A percentile compares a stretch with the other conserved stretches of the same genome.
Evolutionary conservation across 2,888 invertebrate species (phyloP).

Genomic region (Caenorhabditis sp.): DNA sequence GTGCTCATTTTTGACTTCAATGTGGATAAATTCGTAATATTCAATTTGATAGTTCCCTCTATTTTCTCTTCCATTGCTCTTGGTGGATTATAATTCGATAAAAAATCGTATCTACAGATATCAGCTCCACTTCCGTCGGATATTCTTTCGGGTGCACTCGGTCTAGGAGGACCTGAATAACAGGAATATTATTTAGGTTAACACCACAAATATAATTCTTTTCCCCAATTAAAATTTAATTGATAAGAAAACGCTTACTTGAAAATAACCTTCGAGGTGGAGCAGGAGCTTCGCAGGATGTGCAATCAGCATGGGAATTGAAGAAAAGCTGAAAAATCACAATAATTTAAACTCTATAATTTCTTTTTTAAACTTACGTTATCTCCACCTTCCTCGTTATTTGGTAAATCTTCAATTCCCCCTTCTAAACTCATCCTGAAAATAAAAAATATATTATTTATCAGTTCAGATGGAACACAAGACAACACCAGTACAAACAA

Average conservation of each 20-base stretch:
- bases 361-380: background rate
- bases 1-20: constrained; percentile 57
- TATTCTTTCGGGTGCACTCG: background rate
- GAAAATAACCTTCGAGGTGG: background rate
- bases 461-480: background rate
- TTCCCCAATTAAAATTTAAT: too few species aligned
- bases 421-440: background rate
- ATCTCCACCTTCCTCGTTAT: background rate
- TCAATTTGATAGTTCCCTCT: constrained; percentile 56
- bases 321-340: background rate
- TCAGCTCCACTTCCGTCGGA: constrained; percentile 2
- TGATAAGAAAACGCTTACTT: background rate
- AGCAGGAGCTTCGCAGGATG: background rate
- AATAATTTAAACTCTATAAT: background rate
- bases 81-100: constrained; percentile 13
- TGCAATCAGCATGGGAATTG: background rate
- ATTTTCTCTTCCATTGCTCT: constrained; percentile 34
- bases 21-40: constrained; percentile 51
- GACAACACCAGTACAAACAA: background rate
- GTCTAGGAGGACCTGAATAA: constrained; percentile 4
- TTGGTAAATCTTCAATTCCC: background rate
- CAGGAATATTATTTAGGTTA: background rate
- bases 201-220: too few species aligned
- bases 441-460: background rate
- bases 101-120: background rate